These are phyloP conservation scores for Gopherus flavomarginatus DNA, from an alignment of 2,113 vertebrate species.

Conservation along the genomic window DNA sequence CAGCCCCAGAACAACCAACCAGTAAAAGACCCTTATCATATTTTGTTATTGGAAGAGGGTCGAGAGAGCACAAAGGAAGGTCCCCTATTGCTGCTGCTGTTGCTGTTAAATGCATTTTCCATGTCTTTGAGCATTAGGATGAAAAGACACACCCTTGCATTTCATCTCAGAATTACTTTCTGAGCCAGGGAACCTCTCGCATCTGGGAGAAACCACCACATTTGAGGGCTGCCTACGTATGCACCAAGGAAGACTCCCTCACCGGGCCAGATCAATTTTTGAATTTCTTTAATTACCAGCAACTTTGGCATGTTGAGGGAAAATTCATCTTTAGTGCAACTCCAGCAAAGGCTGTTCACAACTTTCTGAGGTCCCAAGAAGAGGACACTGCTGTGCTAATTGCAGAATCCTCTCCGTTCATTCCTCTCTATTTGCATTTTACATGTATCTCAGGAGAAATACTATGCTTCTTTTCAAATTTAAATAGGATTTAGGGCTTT, in stretches of 20 bases:
- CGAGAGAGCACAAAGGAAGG: background rate
- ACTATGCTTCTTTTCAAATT: background rate
- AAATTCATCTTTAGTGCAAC: fast-evolving
- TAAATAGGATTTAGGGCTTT: background rate
- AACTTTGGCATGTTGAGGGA: fast-evolving
- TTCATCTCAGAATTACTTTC: slow-evolving; percentile 2
- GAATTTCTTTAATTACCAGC: background rate
- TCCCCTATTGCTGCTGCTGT: background rate
- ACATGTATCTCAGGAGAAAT: background rate
- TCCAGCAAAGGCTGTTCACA: background rate
- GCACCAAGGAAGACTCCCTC: background rate
- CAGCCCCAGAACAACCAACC: background rate
- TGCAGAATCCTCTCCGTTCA: background rate
- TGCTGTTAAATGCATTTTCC: background rate
- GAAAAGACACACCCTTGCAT: fast-evolving
- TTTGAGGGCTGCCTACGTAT: background rate
- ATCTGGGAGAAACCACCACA: background rate
- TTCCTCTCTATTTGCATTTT: background rate
- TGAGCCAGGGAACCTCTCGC: fast-evolving
- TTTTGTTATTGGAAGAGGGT: background rate
- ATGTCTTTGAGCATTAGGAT: background rate
- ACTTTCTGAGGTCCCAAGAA: background rate
- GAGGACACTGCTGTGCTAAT: fast-evolving
- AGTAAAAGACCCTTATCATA: background rate
- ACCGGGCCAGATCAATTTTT: background rate